Base-by-base conservation (phyloP, 2,113 vertebrate species). In the Phaetusa simplex region DNA sequence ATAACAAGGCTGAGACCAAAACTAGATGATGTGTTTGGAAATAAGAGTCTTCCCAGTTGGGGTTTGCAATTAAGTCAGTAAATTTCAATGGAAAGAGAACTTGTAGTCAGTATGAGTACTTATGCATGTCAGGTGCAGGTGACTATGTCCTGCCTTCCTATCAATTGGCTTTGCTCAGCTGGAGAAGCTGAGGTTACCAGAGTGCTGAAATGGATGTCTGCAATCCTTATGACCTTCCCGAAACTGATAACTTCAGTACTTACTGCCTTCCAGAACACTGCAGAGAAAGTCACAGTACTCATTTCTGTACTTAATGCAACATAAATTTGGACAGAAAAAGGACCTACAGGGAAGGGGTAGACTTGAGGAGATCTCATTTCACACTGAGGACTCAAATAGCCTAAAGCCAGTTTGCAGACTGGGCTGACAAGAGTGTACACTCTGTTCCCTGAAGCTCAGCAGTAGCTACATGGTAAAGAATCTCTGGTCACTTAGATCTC, bases 401-500 rank as follows among this genome's bases (percentile, higher is more conserved):
- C 30, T 84, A 32, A 82, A 84, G 22, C 32, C 29, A 53, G 3
- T 61, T 78, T 91, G 21, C 18, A 62, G n/a, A 40, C 4, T 61
- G 45, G 40, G 30, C 18, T 66, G 23, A 40, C 27, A 58, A 59
- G 38, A 29, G 4, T 34, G 8, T 55, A 16, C 8, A 2, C 14
- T 38, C 6, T 72, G 50, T 67, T 93, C 4, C n/a, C 15, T 38
- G 23, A 62, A 77, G 14, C 27, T 93, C 52, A 53, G 19, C 61
- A 78, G 8, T 59, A n/a, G 14, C 55, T 91, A 27, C 0, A 0
- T 49, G 17, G 24, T 38, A 71, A 84, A 64, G 9, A 34, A 30
- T 79, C 11, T 22, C 27, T 53, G 5, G 5, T 76, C 27, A 34
- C 21, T 79, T 82, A 45, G 14, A 38, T 72, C n/a, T 88, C 27